Percentiles rank a stretch among this genome's conserved stretches.
These are phyloP conservation scores for Byasa hedistus DNA, from an alignment of 2,888 invertebrate genomes.

Conservation along the genomic window DNA sequence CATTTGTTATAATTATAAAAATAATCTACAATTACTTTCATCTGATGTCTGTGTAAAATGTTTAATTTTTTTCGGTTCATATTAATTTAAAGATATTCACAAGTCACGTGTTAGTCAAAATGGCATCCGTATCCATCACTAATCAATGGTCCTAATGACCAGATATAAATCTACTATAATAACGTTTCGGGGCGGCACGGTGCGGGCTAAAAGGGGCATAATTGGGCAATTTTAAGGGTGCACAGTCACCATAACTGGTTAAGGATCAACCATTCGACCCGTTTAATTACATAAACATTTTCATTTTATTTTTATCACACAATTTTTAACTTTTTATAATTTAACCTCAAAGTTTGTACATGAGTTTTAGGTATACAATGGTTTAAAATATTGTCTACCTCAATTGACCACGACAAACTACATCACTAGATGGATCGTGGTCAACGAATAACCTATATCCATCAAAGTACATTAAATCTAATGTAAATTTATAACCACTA, in stretches of 20 bases:
- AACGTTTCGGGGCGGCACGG: conserved; percentile 60
- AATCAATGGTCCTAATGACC: conserved; percentile 66
- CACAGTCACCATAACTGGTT: conserved; percentile 62
- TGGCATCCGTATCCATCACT: conserved; percentile 53
- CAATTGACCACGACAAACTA: background rate
- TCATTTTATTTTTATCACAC: conserved; percentile 3
- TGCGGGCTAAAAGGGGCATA: conserved; percentile 63
- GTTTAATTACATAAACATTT: conserved; percentile 26
- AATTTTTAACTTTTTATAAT: too few species aligned
- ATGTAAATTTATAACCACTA: too few species aligned
- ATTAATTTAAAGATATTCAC: conserved; percentile 15
- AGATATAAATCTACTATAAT: conserved; percentile 71
- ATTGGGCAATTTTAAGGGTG: conserved; percentile 72
- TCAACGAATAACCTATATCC: too few species aligned
- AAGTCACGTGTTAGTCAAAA: conserved; percentile 35
- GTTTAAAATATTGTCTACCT: background rate
- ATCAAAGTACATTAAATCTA: too few species aligned
- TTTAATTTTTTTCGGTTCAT: conserved; percentile 4
- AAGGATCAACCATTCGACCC: conserved; percentile 45
- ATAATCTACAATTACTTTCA: too few species aligned
- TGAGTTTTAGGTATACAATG: background rate
- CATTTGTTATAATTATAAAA: too few species aligned
- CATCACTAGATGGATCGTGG: too few species aligned
- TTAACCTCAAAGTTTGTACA: too few species aligned
- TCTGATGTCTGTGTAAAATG: background rate